Base-by-base conservation (phyloP, 2,113 vertebrate species). In the Numenius arquata region DNA sequence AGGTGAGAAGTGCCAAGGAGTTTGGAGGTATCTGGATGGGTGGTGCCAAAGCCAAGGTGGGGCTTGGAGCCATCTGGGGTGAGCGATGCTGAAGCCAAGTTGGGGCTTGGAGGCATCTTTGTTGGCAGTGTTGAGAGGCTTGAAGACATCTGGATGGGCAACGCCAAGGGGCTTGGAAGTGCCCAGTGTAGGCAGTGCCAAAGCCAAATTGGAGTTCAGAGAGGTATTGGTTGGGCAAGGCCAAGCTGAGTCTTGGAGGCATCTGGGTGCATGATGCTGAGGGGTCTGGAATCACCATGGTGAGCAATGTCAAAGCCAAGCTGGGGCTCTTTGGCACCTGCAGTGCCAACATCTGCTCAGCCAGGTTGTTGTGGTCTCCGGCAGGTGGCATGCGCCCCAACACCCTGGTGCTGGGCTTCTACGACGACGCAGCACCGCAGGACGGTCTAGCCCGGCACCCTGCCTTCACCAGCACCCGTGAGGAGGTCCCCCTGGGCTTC, bases 371-470 rank as follows among this genome's bases (percentile, higher is more conserved):
- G 0, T 0, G 22, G 7, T 91, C 41, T 94, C 82, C 12, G 95
- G 14, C 89, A 99, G 99, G 99, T 0, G 99, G 99, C 52, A 99
- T 99, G 99, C 98, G 98, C 77, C 99, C 99, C 32, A 99, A 99
- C 97, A 99, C 99, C 22, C 96, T 99, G 32, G 98, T 99, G 36
- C 96, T 99, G 40, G 99, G 99, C 68, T 99, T 99, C 96, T 99
- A 99, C 1, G 99, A 99, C 0, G 92, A 98, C 6, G 82, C 96
- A 5, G 61, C 81, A 2, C 98, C 99, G 0, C 97, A 98, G 88
- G 98, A 99, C 12, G 94, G 88, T 52, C 97, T 99, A 16, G 96
- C 98, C 36, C 98, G 88, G 56, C 96, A 97, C 7, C 94, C 96
- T 0, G 87, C 98, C 53, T 95, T 97, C 68, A 90, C 96, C 53